These are phyloP conservation scores for Gastracanthus pulcherrimus DNA, from an alignment of 2,888 invertebrate genomes.

Conservation along the genomic window DNA sequence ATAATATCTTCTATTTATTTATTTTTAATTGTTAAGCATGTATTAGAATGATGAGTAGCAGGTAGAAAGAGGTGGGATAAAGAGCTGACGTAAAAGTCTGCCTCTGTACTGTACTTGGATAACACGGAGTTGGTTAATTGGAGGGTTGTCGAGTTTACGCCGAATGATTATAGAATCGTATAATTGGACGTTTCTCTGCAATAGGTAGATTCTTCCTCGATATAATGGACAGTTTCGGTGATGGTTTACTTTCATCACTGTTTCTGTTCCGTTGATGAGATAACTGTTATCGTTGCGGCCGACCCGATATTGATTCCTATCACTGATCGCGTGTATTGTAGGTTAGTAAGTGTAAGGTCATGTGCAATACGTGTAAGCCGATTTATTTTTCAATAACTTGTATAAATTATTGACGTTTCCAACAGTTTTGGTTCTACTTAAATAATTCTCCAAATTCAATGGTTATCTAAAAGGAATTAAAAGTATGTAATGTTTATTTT, in stretches of 20 bases:
- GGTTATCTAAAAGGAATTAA: too few relatives aligned
- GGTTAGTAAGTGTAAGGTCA: neutral
- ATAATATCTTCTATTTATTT: too few relatives aligned
- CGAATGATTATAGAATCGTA: neutral
- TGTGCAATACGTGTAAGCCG: neutral
- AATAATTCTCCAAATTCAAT: too few relatives aligned
- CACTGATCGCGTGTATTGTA: neutral
- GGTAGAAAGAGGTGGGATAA: too few relatives aligned
- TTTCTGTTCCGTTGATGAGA: neutral
- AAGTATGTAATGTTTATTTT: too few relatives aligned
- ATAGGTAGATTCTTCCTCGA: neutral
- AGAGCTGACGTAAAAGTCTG: too few relatives aligned
- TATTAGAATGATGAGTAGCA: too few relatives aligned
- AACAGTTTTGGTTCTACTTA: too few relatives aligned
- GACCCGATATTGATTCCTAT: slow-evolving; percentile 12
- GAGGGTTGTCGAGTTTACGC: too few relatives aligned
- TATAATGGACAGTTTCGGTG: neutral
- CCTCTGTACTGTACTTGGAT: too few relatives aligned
- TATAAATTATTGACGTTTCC: neutral
- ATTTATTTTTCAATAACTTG: neutral
- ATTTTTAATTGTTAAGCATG: too few relatives aligned
- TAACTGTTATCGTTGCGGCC: neutral
- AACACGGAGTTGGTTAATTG: too few relatives aligned
- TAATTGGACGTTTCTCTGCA: neutral
- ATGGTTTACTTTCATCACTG: neutral